These are phyloP conservation scores for Serilophus lunatus DNA, from an alignment of 2,113 vertebrate genomes.

Conservation along the genomic window DNA sequence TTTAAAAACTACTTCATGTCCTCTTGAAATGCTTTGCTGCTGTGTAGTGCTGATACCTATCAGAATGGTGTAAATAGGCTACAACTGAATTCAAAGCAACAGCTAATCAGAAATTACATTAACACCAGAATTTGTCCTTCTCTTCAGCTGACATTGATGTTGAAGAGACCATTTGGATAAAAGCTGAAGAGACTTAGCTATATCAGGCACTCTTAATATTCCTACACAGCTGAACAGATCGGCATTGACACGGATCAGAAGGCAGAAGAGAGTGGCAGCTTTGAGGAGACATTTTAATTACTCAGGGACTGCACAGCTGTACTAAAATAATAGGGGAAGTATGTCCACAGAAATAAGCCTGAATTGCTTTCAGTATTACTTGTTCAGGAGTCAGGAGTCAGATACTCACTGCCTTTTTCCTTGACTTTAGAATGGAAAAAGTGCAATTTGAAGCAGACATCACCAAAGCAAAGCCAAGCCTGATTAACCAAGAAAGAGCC, in stretches of 20 bases:
- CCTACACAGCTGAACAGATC: slow-evolving; percentile 10
- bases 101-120: slow-evolving; percentile 14
- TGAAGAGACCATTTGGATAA: slow-evolving; percentile 4
- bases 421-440: neutral
- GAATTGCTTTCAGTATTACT: neutral
- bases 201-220: slow-evolving; percentile 21
- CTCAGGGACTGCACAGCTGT: slow-evolving; percentile 44
- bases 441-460: neutral
- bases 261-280: slow-evolving; percentile 13
- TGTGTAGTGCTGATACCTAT: neutral
- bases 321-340: neutral
- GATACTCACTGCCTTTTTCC: neutral
- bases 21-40: neutral
- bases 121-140: neutral
- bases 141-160: neutral
- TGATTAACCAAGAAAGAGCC: neutral
- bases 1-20: neutral
- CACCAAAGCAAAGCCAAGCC: neutral
- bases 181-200: slow-evolving; percentile 27
- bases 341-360: neutral
- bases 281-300: slow-evolving; percentile 34
- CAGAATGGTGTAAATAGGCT: neutral
- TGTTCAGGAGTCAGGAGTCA: slow-evolving; percentile 30
- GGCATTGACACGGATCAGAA: neutral
- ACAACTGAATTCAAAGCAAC: slow-evolving; percentile 1